Conservation (phyloP, 2,797 vertebrate genomes). For the Chanos chanos region DNA sequence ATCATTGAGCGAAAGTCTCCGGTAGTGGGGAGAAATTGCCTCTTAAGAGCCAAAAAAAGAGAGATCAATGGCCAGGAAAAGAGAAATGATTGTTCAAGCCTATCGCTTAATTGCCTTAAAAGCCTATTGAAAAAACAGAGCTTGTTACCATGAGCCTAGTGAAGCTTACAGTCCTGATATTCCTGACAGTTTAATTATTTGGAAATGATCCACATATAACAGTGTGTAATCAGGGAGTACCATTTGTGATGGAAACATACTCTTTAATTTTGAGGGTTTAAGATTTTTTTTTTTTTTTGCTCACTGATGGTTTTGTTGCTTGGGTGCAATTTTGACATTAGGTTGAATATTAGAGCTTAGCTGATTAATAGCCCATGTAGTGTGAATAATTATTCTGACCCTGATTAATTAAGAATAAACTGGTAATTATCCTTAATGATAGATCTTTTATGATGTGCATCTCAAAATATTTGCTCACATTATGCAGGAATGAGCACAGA, state of each 20-base stretch:
- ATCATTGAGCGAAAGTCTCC: slow-evolving; percentile 80
- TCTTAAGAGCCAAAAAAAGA: slow-evolving; percentile 74
- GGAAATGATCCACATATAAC: slow-evolving; percentile 72
- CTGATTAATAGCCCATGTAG: slow-evolving; percentile 71
- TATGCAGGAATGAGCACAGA: too few relatives aligned
- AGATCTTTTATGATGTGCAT: too few relatives aligned
- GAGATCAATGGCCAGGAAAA: slow-evolving; percentile 90
- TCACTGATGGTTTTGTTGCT: slow-evolving; percentile 72
- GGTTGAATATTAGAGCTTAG: slow-evolving; percentile 64
- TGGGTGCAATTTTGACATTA: slow-evolving; percentile 72
- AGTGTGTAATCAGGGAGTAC: slow-evolving; percentile 64
- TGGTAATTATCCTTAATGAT: too few relatives aligned
- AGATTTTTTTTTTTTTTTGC: slow-evolving; percentile 59
- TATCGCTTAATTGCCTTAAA: slow-evolving; percentile 94
- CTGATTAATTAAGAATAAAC: too few relatives aligned
- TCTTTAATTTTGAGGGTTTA: slow-evolving; percentile 61
- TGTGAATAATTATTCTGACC: too few relatives aligned
- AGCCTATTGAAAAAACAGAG: slow-evolving; percentile 85
- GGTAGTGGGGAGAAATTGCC: slow-evolving; percentile 74
- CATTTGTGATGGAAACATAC: slow-evolving; percentile 61
- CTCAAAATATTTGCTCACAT: too few relatives aligned
- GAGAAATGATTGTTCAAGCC: slow-evolving; percentile 90
- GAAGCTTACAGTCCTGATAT: slow-evolving; percentile 65
- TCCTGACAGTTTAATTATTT: slow-evolving; percentile 77
- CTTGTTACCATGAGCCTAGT: slow-evolving; percentile 68